These are phyloP conservation scores for Anguilla pacifica DNA, from an alignment of 2,797 vertebrate genomes.

Conservation along the genomic window DNA sequence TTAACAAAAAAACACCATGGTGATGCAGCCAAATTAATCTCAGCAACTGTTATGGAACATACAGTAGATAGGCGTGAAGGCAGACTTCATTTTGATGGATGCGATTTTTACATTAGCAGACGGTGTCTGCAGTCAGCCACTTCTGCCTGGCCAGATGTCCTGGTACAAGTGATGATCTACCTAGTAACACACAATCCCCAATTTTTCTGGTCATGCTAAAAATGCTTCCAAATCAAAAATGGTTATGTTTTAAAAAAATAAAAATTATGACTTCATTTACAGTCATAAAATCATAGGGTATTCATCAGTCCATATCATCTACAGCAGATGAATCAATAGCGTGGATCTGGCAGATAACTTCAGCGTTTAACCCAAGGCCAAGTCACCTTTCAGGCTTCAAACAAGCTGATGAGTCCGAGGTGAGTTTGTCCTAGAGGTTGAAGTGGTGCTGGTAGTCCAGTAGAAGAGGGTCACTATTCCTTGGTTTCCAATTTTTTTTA, in stretches of 20 bases:
- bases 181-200: neutral
- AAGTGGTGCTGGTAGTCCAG: neutral
- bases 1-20: neutral
- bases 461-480: neutral
- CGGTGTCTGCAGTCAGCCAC: neutral
- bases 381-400: neutral
- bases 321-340: neutral
- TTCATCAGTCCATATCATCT: neutral
- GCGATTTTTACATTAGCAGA: neutral
- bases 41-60: neutral
- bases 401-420: neutral
- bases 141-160: neutral
- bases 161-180: neutral
- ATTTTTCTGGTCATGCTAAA: neutral
- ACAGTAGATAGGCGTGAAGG: neutral
- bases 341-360: neutral
- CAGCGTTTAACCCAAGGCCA: neutral
- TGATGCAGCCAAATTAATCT: neutral
- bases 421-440: neutral
- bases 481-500: neutral
- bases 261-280: neutral
- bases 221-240: neutral
- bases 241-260: neutral
- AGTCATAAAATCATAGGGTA: neutral
- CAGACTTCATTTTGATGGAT: neutral